Evolutionary conservation across 2,888 invertebrate species (phyloP), one percentile per base, ranked within the genome.

Genomic region (Pollenia labialis): DNA sequence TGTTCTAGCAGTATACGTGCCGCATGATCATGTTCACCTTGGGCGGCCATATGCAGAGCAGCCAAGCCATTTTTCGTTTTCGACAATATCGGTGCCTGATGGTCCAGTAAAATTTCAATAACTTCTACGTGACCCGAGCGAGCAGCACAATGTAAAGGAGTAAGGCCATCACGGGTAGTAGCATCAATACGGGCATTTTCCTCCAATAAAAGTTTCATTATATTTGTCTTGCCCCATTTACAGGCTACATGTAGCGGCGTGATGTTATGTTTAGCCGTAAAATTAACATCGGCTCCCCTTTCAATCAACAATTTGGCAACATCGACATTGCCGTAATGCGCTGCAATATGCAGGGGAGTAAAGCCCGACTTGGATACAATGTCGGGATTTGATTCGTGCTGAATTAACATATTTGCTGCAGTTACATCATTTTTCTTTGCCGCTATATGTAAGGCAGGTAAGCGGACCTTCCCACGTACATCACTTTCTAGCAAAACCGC

Each of bases 371-470:
- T 99, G 2, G 98, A 98, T 82, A 98, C 98, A 4, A 98, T 97
- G 93, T 99, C 99, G 0, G 99, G 98, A 93, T 99, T 98, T 92
- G 99, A 98, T 93, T 98, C 98, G 95, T 98, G 97, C 88, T 99
- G 94, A 56, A 99, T 94, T 56, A 99, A 94, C 77, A 99, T 94
- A 14, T 97, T 97, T 3, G 99, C 99, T 6, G 99, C 98, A 94
- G 98, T 98, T 83, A 98, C 97, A 92, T 99, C 99, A 93, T 99
- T 98, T 92, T 99, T 99, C 94, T 99, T 99, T 66, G 99, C 99
- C 18, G 99, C 99, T 89, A 99, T 99, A 93, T 99, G 99, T 77
- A 99, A 94, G 1, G 99, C 99, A 1, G 99, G 99, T 88, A 99
- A 94, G 81, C 98, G 95, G 10, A 99, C 98, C 94, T 99, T 99